These are phyloP conservation scores for Neoascia interrupta DNA, from an alignment of 2,888 invertebrate species.

Conservation along the genomic window DNA sequence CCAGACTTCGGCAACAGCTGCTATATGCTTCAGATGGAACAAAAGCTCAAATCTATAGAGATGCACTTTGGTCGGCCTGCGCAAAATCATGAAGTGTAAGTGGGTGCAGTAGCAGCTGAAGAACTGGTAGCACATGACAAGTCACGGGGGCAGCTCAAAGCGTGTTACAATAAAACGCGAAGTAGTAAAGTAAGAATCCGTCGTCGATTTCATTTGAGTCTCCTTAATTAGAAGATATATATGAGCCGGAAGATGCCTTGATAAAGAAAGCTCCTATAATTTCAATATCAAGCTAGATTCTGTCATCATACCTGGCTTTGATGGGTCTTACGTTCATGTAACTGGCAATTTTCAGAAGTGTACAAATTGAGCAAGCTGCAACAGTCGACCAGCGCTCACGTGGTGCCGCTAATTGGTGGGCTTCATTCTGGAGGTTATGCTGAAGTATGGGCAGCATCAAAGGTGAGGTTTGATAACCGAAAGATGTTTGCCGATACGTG, in stretches of 20 bases:
- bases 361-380: too few relatives aligned
- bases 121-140: background rate
- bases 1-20: background rate
- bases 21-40: background rate
- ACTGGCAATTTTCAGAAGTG: too few relatives aligned
- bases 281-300: background rate
- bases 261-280: background rate
- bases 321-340: background rate
- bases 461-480: constrained; percentile 31
- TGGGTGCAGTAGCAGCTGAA: background rate
- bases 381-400: constrained; percentile 11
- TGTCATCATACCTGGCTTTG: background rate
- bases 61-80: background rate
- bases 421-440: constrained; percentile 29
- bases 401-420: constrained; percentile 29
- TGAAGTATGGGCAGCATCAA: background rate
- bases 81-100: background rate
- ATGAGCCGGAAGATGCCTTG: too few relatives aligned
- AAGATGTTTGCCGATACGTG: constrained; percentile 34
- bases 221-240: too few relatives aligned
- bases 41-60: background rate
- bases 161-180: background rate
- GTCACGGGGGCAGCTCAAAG: background rate
- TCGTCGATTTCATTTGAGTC: background rate
- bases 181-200: background rate